These are phyloP conservation scores for Eugnorisma glareosa DNA, from an alignment of 2,888 invertebrate genomes.

Conservation along the genomic window DNA sequence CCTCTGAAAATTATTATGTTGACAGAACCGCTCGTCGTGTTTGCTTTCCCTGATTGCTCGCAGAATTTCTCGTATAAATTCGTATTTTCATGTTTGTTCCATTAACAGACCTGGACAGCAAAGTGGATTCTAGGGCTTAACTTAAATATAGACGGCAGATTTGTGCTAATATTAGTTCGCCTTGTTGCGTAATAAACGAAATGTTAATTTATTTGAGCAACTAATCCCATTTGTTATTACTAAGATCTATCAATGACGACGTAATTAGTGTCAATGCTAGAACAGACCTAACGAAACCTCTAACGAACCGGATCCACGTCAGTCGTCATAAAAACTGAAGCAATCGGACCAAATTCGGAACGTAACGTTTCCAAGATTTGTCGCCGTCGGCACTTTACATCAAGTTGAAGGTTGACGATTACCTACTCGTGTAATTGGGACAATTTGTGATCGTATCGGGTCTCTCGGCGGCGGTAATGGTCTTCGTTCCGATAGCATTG, in stretches of 20 bases:
- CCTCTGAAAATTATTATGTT: conserved; percentile 48
- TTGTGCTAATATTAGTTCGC: not conserved
- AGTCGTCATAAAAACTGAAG: conserved; percentile 47
- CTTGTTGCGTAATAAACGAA: not conserved
- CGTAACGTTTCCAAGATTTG: conserved; percentile 38
- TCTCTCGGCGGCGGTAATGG: conserved; percentile 46
- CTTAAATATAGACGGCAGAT: not conserved
- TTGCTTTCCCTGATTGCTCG: conserved; percentile 49
- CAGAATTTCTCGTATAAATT: conserved; percentile 22
- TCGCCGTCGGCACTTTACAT: conserved; percentile 61
- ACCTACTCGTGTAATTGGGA: conserved; percentile 66
- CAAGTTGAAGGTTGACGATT: conserved; percentile 69
- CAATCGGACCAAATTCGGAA: conserved; percentile 30
- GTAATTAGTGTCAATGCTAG: conserved; percentile 61
- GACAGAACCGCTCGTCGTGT: conserved; percentile 37
- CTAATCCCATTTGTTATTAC: conserved; percentile 19
- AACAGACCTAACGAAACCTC: conserved; percentile 44
- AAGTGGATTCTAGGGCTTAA: not conserved
- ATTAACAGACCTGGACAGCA: not conserved
- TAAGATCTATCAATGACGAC: conserved; percentile 41
- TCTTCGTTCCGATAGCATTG: conserved; percentile 38
- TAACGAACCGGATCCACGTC: conserved; percentile 39
- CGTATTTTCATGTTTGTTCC: conserved; percentile 41
- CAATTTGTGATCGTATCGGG: conserved; percentile 68
- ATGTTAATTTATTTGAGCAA: conserved; percentile 13